Conservation (phyloP, 2,113 vertebrate genomes). For the Notothenia coriiceps region DNA sequence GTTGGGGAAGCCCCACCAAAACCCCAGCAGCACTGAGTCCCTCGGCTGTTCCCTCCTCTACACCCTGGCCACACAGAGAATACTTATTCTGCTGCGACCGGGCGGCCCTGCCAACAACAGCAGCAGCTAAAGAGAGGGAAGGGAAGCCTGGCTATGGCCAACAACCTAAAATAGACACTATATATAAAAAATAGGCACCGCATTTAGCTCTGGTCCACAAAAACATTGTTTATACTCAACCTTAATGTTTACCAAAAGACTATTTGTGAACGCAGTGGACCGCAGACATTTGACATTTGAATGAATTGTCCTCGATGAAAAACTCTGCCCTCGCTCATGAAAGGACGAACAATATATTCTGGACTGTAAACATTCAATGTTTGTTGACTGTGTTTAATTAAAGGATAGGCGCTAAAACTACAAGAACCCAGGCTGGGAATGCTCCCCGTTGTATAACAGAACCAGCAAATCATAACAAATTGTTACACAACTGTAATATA, state of each 20-base stretch:
- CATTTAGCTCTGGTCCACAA: conserved; percentile 73
- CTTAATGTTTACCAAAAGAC: conserved; percentile 71
- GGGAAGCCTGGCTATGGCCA: conserved; percentile 73
- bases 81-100: conserved; percentile 65
- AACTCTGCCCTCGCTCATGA: conserved; percentile 28
- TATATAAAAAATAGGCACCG: conserved; percentile 69
- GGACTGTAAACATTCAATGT: conserved; percentile 60
- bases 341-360: conserved; percentile 36
- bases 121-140: conserved; percentile 72
- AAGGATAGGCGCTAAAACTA: conserved; percentile 43
- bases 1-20: conserved; percentile 79
- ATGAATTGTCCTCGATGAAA: conserved; percentile 65
- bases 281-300: conserved; percentile 59
- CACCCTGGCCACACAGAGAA: conserved; percentile 62
- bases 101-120: conserved; percentile 74
- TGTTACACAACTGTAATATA: conserved; percentile 53
- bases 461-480: conserved; percentile 60
- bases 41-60: conserved; percentile 51
- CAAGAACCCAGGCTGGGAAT: conserved; percentile 47
- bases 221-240: conserved; percentile 69
- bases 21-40: conserved; percentile 57
- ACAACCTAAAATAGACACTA: conserved; percentile 71
- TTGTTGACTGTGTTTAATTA: conserved; percentile 59
- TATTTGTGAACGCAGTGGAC: conserved; percentile 64
- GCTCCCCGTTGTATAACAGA: conserved; percentile 52